phyloP scores from a whole-genome alignment of 64 coral and sea anemone species.

The Trachythela sp. region DNA sequence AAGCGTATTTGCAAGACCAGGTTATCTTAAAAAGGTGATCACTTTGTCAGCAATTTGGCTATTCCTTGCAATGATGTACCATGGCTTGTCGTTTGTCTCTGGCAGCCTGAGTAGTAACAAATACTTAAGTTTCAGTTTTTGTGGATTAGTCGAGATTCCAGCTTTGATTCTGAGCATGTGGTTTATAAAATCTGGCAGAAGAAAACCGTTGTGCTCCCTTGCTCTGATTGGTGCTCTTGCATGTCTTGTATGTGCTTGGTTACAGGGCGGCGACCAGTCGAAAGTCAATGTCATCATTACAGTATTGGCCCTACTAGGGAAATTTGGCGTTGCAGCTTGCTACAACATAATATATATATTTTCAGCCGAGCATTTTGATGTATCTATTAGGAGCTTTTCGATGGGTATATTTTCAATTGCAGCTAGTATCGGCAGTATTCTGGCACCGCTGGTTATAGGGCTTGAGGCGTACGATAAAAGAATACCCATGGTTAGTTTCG shows the following conservation, averaged over 20 bases:
- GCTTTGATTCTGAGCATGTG: not conserved
- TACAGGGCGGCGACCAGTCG: not conserved
- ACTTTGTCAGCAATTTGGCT: not conserved
- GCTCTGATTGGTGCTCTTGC: not conserved
- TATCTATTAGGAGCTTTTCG: not conserved
- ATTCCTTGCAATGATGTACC: not conserved
- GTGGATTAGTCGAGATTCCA: not conserved
- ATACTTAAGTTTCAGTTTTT: conserved; percentile 6
- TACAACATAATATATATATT: conserved; percentile 12
- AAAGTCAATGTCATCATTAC: not conserved
- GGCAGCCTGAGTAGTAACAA: not conserved
- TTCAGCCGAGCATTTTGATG: not conserved
- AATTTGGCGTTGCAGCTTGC: not conserved
- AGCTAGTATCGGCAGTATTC: not conserved
- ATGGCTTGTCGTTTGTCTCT: not conserved
- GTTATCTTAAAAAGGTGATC: not conserved
- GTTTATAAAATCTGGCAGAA: not conserved
- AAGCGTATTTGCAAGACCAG: not conserved
- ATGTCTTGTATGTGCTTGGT: not conserved
- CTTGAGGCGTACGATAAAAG: conserved; percentile 8
- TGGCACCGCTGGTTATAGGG: not conserved
- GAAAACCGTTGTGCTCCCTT: not conserved
- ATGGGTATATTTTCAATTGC: not conserved
- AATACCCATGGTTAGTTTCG: not conserved
- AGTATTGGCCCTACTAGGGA: not conserved